These are phyloP conservation scores for Parus major DNA, from an alignment of 2,113 vertebrate genomes.

Conservation along the genomic window DNA sequence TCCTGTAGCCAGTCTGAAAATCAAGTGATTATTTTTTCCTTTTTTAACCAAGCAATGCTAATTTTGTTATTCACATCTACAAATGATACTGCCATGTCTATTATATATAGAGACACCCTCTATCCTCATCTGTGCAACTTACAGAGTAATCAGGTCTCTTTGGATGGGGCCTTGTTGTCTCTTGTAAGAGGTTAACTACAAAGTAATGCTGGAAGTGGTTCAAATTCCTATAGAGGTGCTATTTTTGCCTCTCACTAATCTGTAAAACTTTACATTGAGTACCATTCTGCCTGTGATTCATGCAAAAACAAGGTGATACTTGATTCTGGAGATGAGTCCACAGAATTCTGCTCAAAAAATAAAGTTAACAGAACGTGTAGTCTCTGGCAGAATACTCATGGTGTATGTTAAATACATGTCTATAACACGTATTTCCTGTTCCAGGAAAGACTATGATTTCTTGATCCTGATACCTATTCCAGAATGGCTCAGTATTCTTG, in stretches of 20 bases:
- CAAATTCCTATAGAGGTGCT: background rate
- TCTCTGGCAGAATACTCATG: background rate
- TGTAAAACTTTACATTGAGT: background rate
- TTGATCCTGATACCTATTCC: background rate
- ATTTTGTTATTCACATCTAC: background rate
- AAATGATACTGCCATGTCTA: background rate
- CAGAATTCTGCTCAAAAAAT: background rate
- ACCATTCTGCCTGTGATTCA: background rate
- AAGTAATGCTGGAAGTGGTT: background rate
- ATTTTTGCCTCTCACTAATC: background rate
- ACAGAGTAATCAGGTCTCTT: background rate
- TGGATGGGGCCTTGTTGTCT: background rate
- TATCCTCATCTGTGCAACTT: background rate
- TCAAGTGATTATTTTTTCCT: fast-evolving
- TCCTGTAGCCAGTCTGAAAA: background rate
- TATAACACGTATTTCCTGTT: background rate
- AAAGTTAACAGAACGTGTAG: background rate
- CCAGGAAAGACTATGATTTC: background rate
- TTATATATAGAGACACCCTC: background rate
- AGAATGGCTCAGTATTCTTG: background rate
- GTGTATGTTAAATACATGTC: background rate
- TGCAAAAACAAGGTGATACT: background rate
- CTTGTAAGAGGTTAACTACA: background rate
- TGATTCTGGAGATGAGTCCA: background rate
- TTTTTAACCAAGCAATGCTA: too few species aligned